Evolutionary conservation across 2,113 vertebrate genomes (phyloP).

Genomic region (Zosterops japonicus): DNA sequence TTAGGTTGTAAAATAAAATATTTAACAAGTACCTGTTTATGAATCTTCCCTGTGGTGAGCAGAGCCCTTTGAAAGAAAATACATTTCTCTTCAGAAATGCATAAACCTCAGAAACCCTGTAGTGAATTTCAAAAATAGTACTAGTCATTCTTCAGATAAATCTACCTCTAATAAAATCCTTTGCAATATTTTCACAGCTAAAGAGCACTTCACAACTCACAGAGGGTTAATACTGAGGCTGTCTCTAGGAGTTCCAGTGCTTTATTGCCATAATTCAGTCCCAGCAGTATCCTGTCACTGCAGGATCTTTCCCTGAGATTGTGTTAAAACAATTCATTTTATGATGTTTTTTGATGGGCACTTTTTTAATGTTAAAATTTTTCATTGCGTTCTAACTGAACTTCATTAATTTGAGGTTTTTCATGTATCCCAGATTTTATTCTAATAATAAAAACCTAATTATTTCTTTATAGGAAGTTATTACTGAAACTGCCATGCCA

Average conservation of each 20-base stretch:
- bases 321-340: not conserved
- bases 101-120: not conserved
- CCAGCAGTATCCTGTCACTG: not conserved
- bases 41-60: not conserved
- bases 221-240: not conserved
- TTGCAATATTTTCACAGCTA: not conserved
- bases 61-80: not conserved
- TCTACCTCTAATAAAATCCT: not conserved
- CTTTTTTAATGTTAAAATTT: not conserved
- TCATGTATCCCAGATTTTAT: not conserved
- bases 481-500: not conserved
- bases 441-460: not conserved
- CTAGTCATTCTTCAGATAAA: not conserved
- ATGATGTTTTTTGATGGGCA: not conserved
- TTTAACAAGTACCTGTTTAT: not conserved
- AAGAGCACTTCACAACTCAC: not conserved
- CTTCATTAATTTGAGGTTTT: not conserved
- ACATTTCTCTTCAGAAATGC: not conserved
- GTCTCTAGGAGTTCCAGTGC: not conserved
- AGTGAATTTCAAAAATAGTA: not conserved
- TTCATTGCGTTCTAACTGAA: not conserved
- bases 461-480: conserved; percentile 6
- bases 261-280: not conserved
- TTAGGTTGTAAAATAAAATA: not conserved
- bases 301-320: not conserved